Evolutionary conservation across 2,888 invertebrate genomes (phyloP).

Genomic region (Drosophila rubida): DNA sequence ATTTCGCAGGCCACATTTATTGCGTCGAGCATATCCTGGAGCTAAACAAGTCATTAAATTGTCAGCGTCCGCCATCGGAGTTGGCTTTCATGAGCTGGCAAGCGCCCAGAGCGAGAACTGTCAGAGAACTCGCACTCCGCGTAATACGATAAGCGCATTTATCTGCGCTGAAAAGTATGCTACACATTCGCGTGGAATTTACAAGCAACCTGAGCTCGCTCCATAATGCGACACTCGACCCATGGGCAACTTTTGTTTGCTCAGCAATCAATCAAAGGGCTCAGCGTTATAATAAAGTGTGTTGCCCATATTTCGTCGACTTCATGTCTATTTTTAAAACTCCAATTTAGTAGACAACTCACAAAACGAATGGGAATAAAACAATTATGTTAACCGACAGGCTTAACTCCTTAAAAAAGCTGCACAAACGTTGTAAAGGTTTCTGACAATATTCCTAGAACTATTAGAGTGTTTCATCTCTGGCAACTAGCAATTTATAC

Average conservation of each 20-base stretch:
- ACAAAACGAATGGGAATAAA: neutral
- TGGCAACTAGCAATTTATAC: no score
- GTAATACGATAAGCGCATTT: constrained; percentile 1
- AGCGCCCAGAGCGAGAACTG: constrained; percentile 7
- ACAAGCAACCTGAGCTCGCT: neutral
- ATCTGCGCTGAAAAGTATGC: neutral
- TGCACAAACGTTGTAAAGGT: neutral
- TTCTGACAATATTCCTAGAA: neutral
- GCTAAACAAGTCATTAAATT: constrained; percentile 48
- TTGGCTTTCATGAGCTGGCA: constrained; percentile 23
- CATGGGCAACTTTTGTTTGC: neutral
- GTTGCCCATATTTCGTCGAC: neutral
- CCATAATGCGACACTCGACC: neutral
- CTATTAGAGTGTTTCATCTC: no score
- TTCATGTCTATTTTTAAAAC: neutral
- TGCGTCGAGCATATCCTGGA: constrained; percentile 9
- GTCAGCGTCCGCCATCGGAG: constrained; percentile 32
- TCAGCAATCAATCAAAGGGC: neutral
- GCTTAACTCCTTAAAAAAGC: neutral
- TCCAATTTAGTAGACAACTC: neutral
- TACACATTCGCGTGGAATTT: neutral
- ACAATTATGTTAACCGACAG: neutral
- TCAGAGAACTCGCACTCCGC: neutral
- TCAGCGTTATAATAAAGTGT: neutral
- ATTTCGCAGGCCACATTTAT: constrained; percentile 32